phyloP scores from a whole-genome alignment of 2,113 vertebrate genomes.

The Lanius ludovicianus region DNA sequence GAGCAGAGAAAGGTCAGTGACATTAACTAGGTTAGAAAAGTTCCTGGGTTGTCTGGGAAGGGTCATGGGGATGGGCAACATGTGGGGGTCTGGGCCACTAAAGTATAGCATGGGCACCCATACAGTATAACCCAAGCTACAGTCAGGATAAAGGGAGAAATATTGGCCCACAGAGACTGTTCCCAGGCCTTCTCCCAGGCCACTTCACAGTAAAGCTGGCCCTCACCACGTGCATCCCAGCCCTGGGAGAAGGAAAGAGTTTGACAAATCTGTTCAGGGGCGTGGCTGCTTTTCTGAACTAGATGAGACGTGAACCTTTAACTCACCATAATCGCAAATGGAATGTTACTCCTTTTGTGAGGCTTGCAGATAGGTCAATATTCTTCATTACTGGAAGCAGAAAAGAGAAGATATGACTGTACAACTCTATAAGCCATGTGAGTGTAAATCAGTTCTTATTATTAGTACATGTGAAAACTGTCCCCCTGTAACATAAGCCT shows the following conservation, averaged over 20 bases:
- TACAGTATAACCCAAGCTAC: accelerated
- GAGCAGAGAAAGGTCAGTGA: neutral
- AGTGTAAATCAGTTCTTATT: neutral
- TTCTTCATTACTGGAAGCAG: neutral
- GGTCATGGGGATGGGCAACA: neutral
- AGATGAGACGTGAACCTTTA: neutral
- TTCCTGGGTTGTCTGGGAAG: accelerated
- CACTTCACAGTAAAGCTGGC: neutral
- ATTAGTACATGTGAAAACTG: neutral
- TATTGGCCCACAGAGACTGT: accelerated
- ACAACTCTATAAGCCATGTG: neutral
- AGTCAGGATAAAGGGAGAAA: neutral
- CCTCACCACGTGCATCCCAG: accelerated
- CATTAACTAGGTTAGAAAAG: neutral
- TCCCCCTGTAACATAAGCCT: neutral
- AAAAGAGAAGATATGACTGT: neutral
- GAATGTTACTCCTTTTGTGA: neutral
- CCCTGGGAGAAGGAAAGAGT: neutral
- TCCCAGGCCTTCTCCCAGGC: neutral
- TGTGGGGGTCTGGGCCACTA: accelerated
- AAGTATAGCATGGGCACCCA: neutral
- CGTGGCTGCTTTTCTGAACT: neutral
- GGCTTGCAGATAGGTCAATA: neutral
- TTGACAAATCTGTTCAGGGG: neutral
- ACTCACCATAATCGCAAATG: neutral